phyloP scores from a whole-genome alignment of 1,140 invertebrate genomes.

The Drosophila ercepeae region DNA sequence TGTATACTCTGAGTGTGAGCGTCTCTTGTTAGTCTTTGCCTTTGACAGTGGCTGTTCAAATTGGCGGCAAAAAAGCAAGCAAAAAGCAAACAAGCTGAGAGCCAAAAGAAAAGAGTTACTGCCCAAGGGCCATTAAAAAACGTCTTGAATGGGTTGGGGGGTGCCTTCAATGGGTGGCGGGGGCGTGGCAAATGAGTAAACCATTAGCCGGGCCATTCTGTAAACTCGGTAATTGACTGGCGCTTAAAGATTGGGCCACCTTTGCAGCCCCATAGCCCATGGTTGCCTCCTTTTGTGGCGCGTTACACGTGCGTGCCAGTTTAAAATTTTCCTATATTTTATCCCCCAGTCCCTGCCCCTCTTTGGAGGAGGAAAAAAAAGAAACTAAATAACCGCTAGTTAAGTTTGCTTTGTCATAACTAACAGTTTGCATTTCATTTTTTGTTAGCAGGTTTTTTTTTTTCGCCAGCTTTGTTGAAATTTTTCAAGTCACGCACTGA shows the following conservation, averaged over 20 bases:
- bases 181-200: slow-evolving; percentile 47
- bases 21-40: slow-evolving; percentile 65
- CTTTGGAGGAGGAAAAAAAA: slow-evolving; percentile 3
- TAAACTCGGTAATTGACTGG: slow-evolving; percentile 46
- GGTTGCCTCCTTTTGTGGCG: slow-evolving; percentile 34
- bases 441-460: slow-evolving; percentile 21
- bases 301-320: slow-evolving; percentile 64
- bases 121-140: slow-evolving; percentile 38
- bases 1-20: background rate
- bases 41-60: slow-evolving; percentile 56
- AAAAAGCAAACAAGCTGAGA: slow-evolving; percentile 4
- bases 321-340: slow-evolving; percentile 16
- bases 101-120: slow-evolving; percentile 18
- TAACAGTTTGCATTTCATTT: slow-evolving; percentile 52
- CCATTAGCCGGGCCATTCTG: slow-evolving; percentile 54
- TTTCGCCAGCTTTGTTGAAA: slow-evolving; percentile 19
- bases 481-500: slow-evolving; percentile 76
- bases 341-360: background rate
- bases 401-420: slow-evolving; percentile 61
- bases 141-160: slow-evolving; percentile 30
- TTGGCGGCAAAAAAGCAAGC: slow-evolving; percentile 40
- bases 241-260: slow-evolving; percentile 36
- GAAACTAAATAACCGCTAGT: slow-evolving; percentile 46
- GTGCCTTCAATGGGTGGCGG: background rate
- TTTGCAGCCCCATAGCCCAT: slow-evolving; percentile 1